Conservation (phyloP, 2,888 invertebrate species). For the Thumatha senex region DNA sequence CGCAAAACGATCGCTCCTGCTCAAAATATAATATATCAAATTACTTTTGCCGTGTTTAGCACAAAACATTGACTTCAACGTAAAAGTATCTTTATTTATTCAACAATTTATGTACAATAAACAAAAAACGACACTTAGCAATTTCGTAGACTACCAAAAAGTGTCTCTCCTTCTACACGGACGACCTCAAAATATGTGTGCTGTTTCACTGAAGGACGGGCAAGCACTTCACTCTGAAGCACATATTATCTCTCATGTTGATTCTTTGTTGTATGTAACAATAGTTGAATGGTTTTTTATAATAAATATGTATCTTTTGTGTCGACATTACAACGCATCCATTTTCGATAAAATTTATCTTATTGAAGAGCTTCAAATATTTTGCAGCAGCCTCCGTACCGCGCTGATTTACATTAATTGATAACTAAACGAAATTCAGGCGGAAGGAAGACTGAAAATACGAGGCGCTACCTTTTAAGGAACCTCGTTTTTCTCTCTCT, state of each 20-base stretch:
- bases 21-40: background rate
- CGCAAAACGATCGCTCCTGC: slow-evolving; percentile 2
- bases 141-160: no score
- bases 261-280: background rate
- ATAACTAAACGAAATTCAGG: slow-evolving; percentile 27
- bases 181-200: no score
- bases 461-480: background rate
- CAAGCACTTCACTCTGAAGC: no score
- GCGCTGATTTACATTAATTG: slow-evolving; percentile 33
- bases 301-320: slow-evolving; percentile 18
- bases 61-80: background rate
- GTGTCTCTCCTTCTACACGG: no score
- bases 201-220: no score
- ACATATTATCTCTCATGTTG: background rate
- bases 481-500: no score
- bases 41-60: background rate
- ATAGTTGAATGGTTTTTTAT: no score
- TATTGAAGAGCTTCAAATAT: slow-evolving; percentile 29
- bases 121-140: no score
- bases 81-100: no score
- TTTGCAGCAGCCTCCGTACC: slow-evolving; percentile 19
- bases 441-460: slow-evolving; percentile 9
- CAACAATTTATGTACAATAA: no score
- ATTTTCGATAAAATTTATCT: slow-evolving; percentile 33
- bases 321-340: slow-evolving; percentile 27